These are phyloP conservation scores for Megaptera novaeangliae DNA, from an alignment of 2,113 vertebrate genomes.

Conservation along the genomic window DNA sequence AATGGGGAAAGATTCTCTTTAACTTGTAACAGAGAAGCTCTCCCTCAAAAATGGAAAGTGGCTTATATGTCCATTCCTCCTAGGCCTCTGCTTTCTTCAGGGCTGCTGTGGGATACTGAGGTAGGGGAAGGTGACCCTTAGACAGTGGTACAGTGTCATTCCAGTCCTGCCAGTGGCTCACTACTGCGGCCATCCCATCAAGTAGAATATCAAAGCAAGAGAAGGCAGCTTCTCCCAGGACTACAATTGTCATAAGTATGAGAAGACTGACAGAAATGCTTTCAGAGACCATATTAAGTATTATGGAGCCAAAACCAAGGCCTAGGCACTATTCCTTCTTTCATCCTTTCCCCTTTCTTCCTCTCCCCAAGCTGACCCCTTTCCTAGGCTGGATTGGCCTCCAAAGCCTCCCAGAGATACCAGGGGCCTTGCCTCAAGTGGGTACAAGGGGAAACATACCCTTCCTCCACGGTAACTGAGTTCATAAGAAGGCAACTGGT, in stretches of 20 bases:
- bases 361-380: neutral
- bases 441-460: slow-evolving; percentile 82
- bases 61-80: neutral
- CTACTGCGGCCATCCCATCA: neutral
- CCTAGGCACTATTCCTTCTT: neutral
- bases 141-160: neutral
- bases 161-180: neutral
- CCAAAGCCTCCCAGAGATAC: neutral
- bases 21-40: slow-evolving; percentile 1
- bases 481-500: slow-evolving; percentile 97
- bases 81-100: neutral
- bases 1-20: neutral
- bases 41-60: neutral
- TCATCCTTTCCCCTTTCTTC: neutral
- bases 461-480: slow-evolving; percentile 94
- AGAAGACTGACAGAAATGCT: neutral
- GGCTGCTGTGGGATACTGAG: neutral
- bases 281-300: neutral
- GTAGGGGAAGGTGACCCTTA: neutral
- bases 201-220: neutral
- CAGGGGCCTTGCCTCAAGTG: neutral
- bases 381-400: neutral
- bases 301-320: neutral
- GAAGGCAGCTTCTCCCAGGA: slow-evolving; percentile 7
- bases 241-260: neutral